Base-by-base conservation (phyloP, 2,797 vertebrate genomes). In the Tympanoctomys barrerae region DNA sequence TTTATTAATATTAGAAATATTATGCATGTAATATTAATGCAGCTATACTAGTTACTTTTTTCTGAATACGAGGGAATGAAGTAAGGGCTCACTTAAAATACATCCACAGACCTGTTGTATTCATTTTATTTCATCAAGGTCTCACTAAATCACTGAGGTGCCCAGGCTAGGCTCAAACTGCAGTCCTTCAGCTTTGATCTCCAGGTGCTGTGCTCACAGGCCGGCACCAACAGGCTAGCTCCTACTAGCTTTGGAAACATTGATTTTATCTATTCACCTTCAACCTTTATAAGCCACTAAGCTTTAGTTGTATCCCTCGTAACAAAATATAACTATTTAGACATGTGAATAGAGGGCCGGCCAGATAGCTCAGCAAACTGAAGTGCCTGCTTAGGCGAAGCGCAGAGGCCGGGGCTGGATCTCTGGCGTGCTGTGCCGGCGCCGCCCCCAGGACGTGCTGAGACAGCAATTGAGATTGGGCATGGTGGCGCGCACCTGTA, bases 251-350 rank as follows among this genome's bases (percentile, higher is more conserved):
- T 77, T 31, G 73, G 49, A 61, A 82, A 81, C 80, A 75, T 21
- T 54, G 46, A 6, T 82, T 49, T 59, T 42, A 54, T 7, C 49
- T 68, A 7, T 26, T 94, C 87, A 49, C 31, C 2, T 80, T 89
- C 39, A 90, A 54, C 2, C 7, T 80, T 95, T 81, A 90, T 54
- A 6, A 92, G 28, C 6, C 26, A 71, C 59, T 46, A 87, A 92
- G 26, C 42, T 85, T 33, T 68, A 91, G 24, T 18, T 88, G 1
- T 49, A 91, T 11, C 19, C 62, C 24, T 57, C 83, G 1, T 66
- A 82, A 91, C n/a, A 87, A 64, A 88, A 90, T 62, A 39, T 19
- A 64, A 54, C 54, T 92, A 87, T 54, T 94, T 52, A 6, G 7
- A 91, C 21, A 86, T 83, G 18, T 89, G 86, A 79, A 89, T 33